Evolutionary conservation across 1,140 invertebrate genomes (phyloP), one percentile per base, ranked within the genome.

Genomic region (Procambarus virginalis): DNA sequence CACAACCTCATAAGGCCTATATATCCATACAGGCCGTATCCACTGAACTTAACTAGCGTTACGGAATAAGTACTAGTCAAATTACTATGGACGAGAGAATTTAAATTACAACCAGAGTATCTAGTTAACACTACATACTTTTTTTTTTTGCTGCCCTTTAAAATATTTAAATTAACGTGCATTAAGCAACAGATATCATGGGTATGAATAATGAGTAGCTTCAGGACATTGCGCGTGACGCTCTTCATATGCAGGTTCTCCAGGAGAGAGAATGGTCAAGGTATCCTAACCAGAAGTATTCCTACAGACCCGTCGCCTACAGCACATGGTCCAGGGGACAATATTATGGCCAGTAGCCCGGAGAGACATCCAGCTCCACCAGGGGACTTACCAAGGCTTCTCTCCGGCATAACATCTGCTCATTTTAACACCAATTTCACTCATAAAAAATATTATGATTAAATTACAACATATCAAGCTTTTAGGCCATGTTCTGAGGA

Each of bases 301-400:
- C 68, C 22, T 73, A 22, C 8, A 17, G 22, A 4, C 51, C 46
- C 48, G n/a, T 49, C 48, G 20, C 4, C 46, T 48, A 55, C 17
- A 51, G 48, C 46, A 79, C 5, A 51, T 9, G 14, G 2, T 51
- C 48, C 17, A 79, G 20, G 77, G 34, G 77, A 51, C 14, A 79
- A 79, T 79, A 49, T 79, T 51, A 79, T 49, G 10, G 20, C 49
- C 14, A 17, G 77, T 51, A 79, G 51, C 46, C n/a, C 12, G 48
- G 77, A 79, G 77, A 79, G 77, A 79, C n/a, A 79, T n/a, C 49
- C 46, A n/a, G 46, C 12, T 12, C 20, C 77, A 79, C 48, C 8
- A 48, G n/a, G 51, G 6, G 77, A 49, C 51, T 51, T 2, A 79
- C 20, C 20, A 51, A 51, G 14, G n/a, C 14, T 55, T 9, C 51